These are phyloP conservation scores for Drosophila mimetica DNA, from an alignment of 2,888 invertebrate species.

Conservation along the genomic window DNA sequence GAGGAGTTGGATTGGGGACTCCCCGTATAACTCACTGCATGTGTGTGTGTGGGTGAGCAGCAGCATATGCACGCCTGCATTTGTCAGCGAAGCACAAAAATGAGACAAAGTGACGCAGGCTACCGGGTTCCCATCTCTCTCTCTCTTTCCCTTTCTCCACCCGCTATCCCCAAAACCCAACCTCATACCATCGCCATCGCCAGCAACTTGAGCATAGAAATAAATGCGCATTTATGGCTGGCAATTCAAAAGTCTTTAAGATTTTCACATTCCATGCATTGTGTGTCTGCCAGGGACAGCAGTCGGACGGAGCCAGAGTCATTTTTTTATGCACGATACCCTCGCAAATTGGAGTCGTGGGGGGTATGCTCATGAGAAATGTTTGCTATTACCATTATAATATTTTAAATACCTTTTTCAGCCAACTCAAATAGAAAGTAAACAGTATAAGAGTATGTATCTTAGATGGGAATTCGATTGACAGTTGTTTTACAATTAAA, in stretches of 20 bases:
- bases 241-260: constrained; percentile 80
- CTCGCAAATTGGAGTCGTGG: constrained; percentile 18
- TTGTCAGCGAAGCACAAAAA: constrained; percentile 80
- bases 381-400: background rate
- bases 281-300: constrained; percentile 63
- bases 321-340: constrained; percentile 61
- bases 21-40: constrained; percentile 69
- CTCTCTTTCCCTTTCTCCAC: constrained; percentile 7
- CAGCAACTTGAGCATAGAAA: constrained; percentile 77
- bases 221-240: constrained; percentile 80
- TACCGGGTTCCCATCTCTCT: constrained; percentile 32
- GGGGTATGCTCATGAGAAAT: background rate
- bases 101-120: constrained; percentile 77
- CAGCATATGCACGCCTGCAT: constrained; percentile 79
- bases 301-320: constrained; percentile 57
- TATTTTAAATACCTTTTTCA: background rate
- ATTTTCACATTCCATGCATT: constrained; percentile 80
- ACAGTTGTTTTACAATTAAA: too few relatives aligned
- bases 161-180: background rate
- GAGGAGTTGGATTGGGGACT: constrained; percentile 3
- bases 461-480: too few relatives aligned
- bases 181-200: constrained; percentile 7
- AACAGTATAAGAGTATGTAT: background rate
- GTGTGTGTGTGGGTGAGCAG: constrained; percentile 31
- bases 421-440: background rate